Base-by-base conservation (phyloP, 2,113 vertebrate genomes). In the Vanacampus margaritifer region DNA sequence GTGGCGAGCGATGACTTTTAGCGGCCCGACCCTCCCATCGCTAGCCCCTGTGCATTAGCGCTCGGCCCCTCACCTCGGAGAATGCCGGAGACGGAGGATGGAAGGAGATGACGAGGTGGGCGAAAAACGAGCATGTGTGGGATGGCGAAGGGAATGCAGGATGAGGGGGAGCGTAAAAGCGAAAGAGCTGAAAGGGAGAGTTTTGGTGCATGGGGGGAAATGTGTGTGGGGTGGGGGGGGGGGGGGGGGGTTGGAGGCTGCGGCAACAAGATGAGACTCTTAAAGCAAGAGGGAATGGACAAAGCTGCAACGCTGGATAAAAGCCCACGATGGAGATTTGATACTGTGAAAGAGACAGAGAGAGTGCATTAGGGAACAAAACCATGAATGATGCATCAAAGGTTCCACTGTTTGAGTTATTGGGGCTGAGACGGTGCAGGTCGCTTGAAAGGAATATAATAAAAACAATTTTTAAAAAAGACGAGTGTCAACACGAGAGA, bases 301-400 rank as follows among this genome's bases (percentile, higher is more conserved):
- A 71, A 24, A 23, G 81, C 75, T 56, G 71, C 73, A 78, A 76
- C 50, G 69, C 64, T 19, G 75, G 76, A 87, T 89, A 87, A 88
- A 88, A 88, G 84, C 83, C 10, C 17, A 64, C 73, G 82, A 82
- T 84, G 81, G 84, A 87, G 86, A 88, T 89, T 87, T 87, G 87
- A 73, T 75, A 80, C 86, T 71, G 80, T 80, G 75, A 79, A 80
- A 77, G 76, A 78, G 83, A 85, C 32, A 32, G 64, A 69, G 80
- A 78, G 64, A 85, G 84, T 86, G 85, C 84, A 89, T 84, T 85
- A 86, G 74, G 84, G 82, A 89, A 88, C 85, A 87, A 85, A 89
- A 76, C 66, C 78, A 85, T 85, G 82, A 87, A 88, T 82, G 88
- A 85, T 87, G 88, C 84, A 89, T 85, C 82, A 82, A 86, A 88